Percentiles rank a stretch among this genome's conserved stretches.
Evolutionary conservation across 2,113 vertebrate species (phyloP).

Genomic region (Pelusios castaneus): DNA sequence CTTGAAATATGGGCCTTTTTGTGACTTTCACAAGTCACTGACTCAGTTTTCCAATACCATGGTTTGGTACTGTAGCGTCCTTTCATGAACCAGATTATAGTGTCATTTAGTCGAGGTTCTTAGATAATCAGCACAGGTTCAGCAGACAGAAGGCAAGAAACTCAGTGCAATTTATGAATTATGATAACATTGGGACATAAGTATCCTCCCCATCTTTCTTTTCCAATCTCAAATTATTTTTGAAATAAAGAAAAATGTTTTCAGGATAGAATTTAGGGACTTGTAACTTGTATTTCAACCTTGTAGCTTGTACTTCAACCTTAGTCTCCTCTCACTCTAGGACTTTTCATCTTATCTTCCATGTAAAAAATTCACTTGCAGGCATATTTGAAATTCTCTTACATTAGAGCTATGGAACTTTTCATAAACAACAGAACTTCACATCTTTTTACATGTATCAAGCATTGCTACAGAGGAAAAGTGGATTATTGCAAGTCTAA

Average conservation of each 20-base stretch:
- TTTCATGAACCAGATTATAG: neutral
- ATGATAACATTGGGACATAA: neutral
- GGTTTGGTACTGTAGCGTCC: neutral
- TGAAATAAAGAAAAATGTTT: no score
- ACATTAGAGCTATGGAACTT: neutral
- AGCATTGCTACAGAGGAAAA: neutral
- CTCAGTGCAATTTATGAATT: neutral
- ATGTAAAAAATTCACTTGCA: neutral
- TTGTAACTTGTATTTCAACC: no score
- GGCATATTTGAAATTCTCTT: neutral
- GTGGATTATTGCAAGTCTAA: neutral
- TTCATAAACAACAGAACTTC: neutral
- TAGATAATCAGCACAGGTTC: neutral
- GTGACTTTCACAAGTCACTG: neutral
- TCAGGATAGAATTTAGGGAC: no score
- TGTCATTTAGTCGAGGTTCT: neutral
- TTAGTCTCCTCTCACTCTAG: no score
- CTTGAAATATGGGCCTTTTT: neutral
- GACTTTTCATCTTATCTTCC: neutral
- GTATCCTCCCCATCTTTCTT: neutral
- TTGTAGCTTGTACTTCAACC: no score
- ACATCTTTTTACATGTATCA: neutral
- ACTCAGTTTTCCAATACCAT: neutral
- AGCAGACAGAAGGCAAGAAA: neutral
- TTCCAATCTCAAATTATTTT: neutral